Percentiles rank a stretch among this genome's conserved stretches.
phyloP scores from a whole-genome alignment of 2,113 vertebrate genomes.

The Naja naja region DNA sequence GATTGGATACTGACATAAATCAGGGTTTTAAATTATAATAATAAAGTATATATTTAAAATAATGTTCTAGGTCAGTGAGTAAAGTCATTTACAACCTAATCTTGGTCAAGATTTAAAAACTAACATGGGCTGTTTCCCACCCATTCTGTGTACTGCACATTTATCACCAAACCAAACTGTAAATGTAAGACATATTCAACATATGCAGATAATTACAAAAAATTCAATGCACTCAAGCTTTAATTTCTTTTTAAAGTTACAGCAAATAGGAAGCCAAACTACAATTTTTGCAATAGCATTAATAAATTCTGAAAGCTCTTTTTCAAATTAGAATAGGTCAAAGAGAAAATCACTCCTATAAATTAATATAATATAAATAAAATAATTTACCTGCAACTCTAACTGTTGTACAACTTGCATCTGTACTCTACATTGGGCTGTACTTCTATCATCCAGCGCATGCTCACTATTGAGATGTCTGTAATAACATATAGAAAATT shows the following conservation, averaged over 20 bases:
- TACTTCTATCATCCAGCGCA: constrained; percentile 99
- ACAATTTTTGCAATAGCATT: constrained; percentile 48
- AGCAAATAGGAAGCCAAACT: constrained; percentile 54
- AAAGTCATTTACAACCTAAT: constrained; percentile 49
- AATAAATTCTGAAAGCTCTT: constrained; percentile 57
- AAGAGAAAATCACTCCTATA: constrained; percentile 66
- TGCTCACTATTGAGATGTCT: constrained; percentile 99
- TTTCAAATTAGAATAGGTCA: constrained; percentile 51
- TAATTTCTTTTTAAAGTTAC: constrained; percentile 58
- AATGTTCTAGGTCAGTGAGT: constrained; percentile 50
- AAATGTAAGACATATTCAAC: constrained; percentile 31
- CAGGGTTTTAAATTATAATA: constrained; percentile 51
- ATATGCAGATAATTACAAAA: constrained; percentile 42
- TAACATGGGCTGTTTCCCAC: constrained; percentile 28
- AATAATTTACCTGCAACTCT: constrained; percentile 93
- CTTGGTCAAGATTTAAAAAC: constrained; percentile 52
- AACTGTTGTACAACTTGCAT: constrained; percentile 99
- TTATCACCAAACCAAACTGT: neutral
- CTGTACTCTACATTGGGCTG: constrained; percentile 99
- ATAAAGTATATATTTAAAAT: constrained; percentile 23
- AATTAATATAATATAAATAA: constrained; percentile 24
- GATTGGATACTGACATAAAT: neutral
- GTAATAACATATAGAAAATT: constrained; percentile 79
- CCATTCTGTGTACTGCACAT: constrained; percentile 23
- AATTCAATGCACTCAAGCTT: constrained; percentile 49